Percentiles rank a stretch among this genome's conserved stretches.
Conservation (phyloP, 2,797 vertebrate species). For the Darevskia nairensis region DNA sequence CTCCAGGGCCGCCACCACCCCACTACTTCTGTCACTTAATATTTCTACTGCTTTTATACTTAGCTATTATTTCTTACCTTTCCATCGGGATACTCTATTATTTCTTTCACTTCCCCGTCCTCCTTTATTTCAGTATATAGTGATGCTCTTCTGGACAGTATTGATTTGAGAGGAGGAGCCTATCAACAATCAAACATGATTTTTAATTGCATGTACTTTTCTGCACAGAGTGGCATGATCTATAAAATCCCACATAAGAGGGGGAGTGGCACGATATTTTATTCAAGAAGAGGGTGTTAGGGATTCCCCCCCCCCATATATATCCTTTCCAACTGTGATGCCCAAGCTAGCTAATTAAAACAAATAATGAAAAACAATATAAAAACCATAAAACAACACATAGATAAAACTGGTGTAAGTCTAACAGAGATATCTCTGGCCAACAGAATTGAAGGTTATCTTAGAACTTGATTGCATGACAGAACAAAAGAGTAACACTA, state of each 20-base stretch:
- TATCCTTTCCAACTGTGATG: not conserved
- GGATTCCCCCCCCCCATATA: not conserved
- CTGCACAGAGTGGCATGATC: not conserved
- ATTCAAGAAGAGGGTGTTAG: not conserved
- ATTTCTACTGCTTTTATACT: not conserved
- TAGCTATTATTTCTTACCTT: conserved; percentile 62
- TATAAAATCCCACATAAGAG: not conserved
- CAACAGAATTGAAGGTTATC: not conserved
- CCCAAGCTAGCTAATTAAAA: not conserved
- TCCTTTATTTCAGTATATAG: conserved; percentile 6
- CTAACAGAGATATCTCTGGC: not conserved
- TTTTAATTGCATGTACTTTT: not conserved
- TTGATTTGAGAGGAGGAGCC: conserved; percentile 34
- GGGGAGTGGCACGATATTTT: not conserved
- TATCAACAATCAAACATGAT: not conserved
- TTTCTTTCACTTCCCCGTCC: conserved; percentile 56
- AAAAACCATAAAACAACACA: not conserved
- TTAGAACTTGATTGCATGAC: not conserved
- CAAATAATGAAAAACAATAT: not conserved
- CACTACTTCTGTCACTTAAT: not conserved
- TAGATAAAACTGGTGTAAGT: not conserved
- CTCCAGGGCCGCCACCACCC: too few species aligned
- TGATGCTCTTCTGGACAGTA: conserved; percentile 5
- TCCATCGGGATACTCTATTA: conserved; percentile 62
- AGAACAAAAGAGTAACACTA: not conserved